A percentile compares a stretch with the other conserved stretches of the same genome.
Evolutionary conservation across 2,113 vertebrate genomes (phyloP).

Genomic region (Mystacornis crossleyi): DNA sequence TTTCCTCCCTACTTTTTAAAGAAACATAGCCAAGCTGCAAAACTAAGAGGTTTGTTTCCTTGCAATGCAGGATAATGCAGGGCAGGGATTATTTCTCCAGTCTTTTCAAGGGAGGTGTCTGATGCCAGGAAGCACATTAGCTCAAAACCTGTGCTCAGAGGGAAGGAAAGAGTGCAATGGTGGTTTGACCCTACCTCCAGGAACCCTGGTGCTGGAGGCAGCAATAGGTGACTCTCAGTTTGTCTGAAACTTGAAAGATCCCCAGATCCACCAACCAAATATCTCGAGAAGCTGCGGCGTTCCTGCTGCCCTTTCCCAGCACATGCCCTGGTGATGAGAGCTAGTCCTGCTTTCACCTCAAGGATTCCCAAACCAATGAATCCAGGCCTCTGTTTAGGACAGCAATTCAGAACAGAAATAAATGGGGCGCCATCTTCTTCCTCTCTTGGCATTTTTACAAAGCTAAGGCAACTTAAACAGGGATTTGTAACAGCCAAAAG

Average conservation of each 20-base stretch:
- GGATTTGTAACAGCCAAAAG: not conserved
- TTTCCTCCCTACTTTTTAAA: not conserved
- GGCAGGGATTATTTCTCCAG: not conserved
- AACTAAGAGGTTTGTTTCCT: not conserved
- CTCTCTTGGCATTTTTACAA: not conserved
- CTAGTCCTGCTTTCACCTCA: not conserved
- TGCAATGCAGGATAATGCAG: not conserved
- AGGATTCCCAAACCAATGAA: not conserved
- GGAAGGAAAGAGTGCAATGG: not conserved
- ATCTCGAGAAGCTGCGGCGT: accelerated
- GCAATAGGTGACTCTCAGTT: not conserved
- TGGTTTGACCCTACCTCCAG: not conserved
- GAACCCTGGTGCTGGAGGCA: not conserved
- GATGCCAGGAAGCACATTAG: accelerated
- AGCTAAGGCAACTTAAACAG: not conserved
- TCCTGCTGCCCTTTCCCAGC: not conserved
- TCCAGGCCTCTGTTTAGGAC: not conserved
- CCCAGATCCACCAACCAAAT: not conserved
- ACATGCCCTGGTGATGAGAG: not conserved
- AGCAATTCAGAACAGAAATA: not conserved
- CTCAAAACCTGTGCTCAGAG: not conserved
- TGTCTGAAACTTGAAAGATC: not conserved
- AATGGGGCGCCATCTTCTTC: not conserved
- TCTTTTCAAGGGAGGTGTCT: not conserved
- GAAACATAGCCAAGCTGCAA: not conserved